These are phyloP conservation scores for Drosophila gunungcola DNA, from an alignment of 1,140 invertebrate species.

Conservation along the genomic window DNA sequence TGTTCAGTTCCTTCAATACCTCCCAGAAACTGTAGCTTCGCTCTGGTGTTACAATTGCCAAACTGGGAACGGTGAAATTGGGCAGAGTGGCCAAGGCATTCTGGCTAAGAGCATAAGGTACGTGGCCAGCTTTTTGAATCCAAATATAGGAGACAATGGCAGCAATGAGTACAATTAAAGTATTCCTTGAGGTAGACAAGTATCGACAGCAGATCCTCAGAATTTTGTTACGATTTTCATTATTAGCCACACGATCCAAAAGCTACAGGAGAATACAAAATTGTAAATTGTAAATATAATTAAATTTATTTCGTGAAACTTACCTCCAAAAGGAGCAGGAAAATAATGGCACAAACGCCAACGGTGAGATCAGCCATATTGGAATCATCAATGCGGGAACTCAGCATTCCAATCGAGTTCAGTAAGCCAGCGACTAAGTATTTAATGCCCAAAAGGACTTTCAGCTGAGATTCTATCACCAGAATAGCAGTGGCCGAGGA, in stretches of 20 bases:
- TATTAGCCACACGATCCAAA: conserved; percentile 54
- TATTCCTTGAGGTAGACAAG: conserved; percentile 90
- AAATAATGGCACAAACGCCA: conserved; percentile 89
- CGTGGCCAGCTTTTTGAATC: conserved; percentile 31
- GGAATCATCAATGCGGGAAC: conserved; percentile 87
- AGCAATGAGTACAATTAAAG: conserved; percentile 90
- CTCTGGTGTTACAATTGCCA: conserved; percentile 87
- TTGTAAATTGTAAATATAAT: neutral
- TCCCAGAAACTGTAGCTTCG: conserved; percentile 87
- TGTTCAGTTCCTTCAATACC: conserved; percentile 88
- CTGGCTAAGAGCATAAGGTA: conserved; percentile 68
- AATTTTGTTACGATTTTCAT: conserved; percentile 85
- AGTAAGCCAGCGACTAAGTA: conserved; percentile 91
- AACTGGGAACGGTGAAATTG: conserved; percentile 87
- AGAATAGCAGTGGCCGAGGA: conserved; percentile 97
- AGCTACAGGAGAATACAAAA: conserved; percentile 10
- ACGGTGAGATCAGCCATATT: conserved; percentile 89
- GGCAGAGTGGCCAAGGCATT: conserved; percentile 89
- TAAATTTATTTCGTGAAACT: conserved; percentile 58
- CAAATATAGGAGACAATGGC: conserved; percentile 88
- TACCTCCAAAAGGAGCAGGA: conserved; percentile 90
- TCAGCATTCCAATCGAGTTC: conserved; percentile 89
- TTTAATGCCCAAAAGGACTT: conserved; percentile 91
- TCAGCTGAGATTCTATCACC: conserved; percentile 95
- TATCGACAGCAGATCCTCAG: conserved; percentile 65